A percentile compares a stretch with the other conserved stretches of the same genome.
phyloP scores from a whole-genome alignment of 2,113 vertebrate genomes.

The Platysteira castanea region DNA sequence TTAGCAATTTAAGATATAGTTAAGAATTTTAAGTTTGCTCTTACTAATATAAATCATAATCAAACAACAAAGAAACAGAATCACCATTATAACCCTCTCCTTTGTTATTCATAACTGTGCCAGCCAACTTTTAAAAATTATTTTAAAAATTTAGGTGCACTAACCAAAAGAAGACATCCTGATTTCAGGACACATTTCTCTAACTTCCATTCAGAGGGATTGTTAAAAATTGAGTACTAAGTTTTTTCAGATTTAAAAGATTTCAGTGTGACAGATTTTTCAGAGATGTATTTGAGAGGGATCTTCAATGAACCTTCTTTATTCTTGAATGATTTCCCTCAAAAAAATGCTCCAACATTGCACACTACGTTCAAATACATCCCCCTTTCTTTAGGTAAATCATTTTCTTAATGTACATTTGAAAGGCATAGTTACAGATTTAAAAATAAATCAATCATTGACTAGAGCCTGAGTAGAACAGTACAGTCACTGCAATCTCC shows the following conservation, averaged over 20 bases:
- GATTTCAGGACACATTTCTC: background rate
- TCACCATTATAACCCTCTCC: background rate
- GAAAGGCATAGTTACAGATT: background rate
- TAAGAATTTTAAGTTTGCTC: background rate
- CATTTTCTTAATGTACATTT: background rate
- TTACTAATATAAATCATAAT: background rate
- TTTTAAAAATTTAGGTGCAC: background rate
- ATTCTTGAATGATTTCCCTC: background rate
- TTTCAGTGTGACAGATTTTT: background rate
- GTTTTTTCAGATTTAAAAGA: background rate
- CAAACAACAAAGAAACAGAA: background rate
- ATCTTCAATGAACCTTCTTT: background rate
- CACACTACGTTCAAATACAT: background rate
- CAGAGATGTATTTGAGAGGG: background rate
- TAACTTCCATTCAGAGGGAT: background rate
- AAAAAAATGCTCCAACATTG: background rate
- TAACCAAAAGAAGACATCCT: background rate
- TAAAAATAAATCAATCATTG: background rate
- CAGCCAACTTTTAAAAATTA: background rate
- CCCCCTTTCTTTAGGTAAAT: background rate
- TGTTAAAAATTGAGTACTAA: background rate
- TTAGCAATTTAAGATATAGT: background rate
- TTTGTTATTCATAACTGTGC: background rate
- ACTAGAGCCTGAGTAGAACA: background rate
- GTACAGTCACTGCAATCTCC: background rate